phyloP scores from a whole-genome alignment of 2,113 vertebrate genomes.

The Alexandromys fortis region DNA sequence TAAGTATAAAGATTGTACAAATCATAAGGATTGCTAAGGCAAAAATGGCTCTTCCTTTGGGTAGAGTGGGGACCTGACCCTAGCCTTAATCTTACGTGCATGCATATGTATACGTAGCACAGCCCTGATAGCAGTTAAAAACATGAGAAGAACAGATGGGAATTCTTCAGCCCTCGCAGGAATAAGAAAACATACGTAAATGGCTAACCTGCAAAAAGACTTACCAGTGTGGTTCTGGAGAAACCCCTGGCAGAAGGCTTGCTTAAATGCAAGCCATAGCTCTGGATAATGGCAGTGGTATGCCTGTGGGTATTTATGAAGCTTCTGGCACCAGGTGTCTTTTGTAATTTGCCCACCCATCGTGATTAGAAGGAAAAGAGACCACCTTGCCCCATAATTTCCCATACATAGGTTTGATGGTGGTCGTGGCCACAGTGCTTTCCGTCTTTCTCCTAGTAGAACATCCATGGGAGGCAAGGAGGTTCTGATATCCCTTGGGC shows the following conservation, averaged over 20 bases:
- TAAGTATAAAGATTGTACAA: background rate
- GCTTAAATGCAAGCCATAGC: background rate
- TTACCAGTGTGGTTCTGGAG: background rate
- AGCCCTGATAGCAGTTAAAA: background rate
- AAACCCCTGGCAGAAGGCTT: background rate
- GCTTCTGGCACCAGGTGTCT: background rate
- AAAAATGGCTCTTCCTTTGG: background rate
- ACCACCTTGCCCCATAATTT: background rate
- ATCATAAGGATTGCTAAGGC: background rate
- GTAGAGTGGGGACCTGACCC: background rate
- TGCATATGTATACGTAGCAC: background rate
- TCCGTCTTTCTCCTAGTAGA: background rate
- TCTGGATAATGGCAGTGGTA: background rate
- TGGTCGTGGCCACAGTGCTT: background rate
- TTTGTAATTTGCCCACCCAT: background rate
- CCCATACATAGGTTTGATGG: background rate
- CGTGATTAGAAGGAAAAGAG: conserved; percentile 7
- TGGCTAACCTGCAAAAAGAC: background rate
- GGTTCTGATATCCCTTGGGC: background rate
- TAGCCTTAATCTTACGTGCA: background rate
- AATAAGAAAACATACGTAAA: background rate
- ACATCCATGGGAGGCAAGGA: background rate
- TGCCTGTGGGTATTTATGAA: background rate
- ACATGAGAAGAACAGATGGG: background rate
- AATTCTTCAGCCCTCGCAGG: background rate